A percentile compares a stretch with the other conserved stretches of the same genome.
Conservation (phyloP, 2,113 vertebrate genomes). For the Tichodroma muraria region DNA sequence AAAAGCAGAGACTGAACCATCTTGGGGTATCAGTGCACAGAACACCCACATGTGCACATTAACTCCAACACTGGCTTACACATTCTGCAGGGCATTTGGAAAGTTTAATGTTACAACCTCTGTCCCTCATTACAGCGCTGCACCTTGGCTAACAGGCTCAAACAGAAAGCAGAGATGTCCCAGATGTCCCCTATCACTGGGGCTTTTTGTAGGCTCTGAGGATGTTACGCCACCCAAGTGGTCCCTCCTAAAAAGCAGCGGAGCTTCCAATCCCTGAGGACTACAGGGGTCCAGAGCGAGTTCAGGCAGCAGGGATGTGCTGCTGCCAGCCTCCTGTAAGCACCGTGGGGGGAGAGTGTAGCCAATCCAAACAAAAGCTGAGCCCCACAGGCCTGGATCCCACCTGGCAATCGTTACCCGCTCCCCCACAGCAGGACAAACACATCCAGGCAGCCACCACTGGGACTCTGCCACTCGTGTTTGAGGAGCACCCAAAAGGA, state of each 20-base stretch:
- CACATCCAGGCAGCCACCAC: neutral
- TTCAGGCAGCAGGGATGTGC: neutral
- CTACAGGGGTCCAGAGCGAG: fast-evolving
- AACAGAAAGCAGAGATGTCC: neutral
- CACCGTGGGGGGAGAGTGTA: fast-evolving
- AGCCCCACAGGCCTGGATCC: neutral
- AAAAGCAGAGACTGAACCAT: neutral
- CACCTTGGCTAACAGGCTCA: neutral
- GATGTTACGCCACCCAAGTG: too few relatives aligned
- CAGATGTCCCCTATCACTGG: neutral
- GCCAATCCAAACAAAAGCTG: neutral
- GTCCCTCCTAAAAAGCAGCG: neutral
- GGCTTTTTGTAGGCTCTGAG: neutral
- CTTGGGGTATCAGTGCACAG: neutral
- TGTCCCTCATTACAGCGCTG: neutral
- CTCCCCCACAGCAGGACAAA: neutral
- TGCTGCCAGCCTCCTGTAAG: neutral
- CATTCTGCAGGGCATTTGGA: too few relatives aligned
- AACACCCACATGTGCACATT: fast-evolving
- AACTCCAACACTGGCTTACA: neutral
- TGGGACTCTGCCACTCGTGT: fast-evolving
- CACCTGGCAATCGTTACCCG: neutral
- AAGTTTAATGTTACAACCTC: neutral
- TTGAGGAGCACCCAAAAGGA: neutral
- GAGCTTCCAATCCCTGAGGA: neutral